Percentiles rank a stretch among this genome's conserved stretches.
Conservation (phyloP, 2,888 invertebrate genomes). For the Drosophila paracracens region DNA sequence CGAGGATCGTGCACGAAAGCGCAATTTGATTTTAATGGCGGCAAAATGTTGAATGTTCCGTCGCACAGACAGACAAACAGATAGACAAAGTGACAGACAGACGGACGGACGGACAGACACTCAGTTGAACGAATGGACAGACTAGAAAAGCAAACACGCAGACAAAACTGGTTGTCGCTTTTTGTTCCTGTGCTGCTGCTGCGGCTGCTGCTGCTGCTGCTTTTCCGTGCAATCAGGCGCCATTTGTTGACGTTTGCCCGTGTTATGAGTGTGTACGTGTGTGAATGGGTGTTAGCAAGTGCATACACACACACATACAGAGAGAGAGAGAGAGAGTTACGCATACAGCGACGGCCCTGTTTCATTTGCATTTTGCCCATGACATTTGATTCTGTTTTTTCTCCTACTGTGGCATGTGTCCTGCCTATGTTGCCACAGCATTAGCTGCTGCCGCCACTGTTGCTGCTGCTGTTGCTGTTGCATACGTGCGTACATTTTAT, state of each 20-base stretch:
- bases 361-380: constrained; percentile 36
- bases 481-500: constrained; percentile 32
- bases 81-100: constrained; percentile 9
- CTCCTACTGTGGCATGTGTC: constrained; percentile 18
- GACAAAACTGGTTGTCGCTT: constrained; percentile 39
- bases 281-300: constrained; percentile 37
- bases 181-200: constrained; percentile 3
- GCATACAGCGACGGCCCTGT: constrained; percentile 9
- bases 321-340: not conserved
- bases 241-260: constrained; percentile 70
- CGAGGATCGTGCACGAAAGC: constrained; percentile 67
- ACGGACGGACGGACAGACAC: constrained; percentile 12
- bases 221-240: constrained; percentile 72
- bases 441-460: constrained; percentile 13
- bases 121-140: constrained; percentile 2
- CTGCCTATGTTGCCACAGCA: constrained; percentile 39
- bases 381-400: constrained; percentile 28
- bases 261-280: constrained; percentile 33
- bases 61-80: constrained; percentile 45
- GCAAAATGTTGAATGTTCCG: constrained; percentile 74
- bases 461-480: constrained; percentile 8
- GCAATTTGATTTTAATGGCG: constrained; percentile 81
- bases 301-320: constrained; percentile 20
- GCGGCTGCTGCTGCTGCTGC: constrained; percentile 15
- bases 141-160: constrained; percentile 39